Evolutionary conservation across 2,113 vertebrate species (phyloP).

Genomic region (Tiliqua scincoides): DNA sequence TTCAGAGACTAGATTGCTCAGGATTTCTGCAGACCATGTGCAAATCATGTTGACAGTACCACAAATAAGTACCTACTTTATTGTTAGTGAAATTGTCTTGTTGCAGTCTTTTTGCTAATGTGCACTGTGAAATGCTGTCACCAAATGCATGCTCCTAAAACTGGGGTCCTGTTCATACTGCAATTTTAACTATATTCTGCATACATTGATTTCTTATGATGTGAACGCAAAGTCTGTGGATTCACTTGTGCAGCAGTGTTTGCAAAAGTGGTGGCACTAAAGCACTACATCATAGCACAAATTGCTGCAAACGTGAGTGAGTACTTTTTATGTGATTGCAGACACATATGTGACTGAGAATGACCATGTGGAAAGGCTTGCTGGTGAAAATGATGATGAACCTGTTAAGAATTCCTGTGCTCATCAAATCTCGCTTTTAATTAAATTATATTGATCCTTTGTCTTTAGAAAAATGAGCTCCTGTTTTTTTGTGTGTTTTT

Average conservation of each 20-base stretch:
- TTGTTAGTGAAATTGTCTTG: slow-evolving; percentile 65
- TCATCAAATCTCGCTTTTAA: background rate
- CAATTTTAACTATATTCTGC: background rate
- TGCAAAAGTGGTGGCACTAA: background rate
- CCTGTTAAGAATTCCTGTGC: background rate
- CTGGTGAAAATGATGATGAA: slow-evolving; percentile 17
- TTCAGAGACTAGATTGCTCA: slow-evolving; percentile 78
- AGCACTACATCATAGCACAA: background rate
- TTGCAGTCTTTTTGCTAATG: slow-evolving; percentile 60
- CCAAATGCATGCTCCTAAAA: background rate
- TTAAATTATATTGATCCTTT: background rate
- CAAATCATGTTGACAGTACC: slow-evolving; percentile 70
- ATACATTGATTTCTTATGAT: background rate
- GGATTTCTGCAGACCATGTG: slow-evolving; percentile 74
- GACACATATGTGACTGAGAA: background rate
- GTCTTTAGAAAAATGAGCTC: background rate
- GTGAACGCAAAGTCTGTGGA: background rate
- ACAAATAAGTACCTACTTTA: slow-evolving; percentile 72
- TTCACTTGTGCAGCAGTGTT: background rate
- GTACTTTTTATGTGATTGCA: background rate
- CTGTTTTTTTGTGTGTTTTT: background rate
- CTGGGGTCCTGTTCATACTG: background rate
- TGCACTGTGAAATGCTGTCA: slow-evolving; percentile 23
- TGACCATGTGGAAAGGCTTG: background rate
- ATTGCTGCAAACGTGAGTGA: background rate